Percentiles rank a stretch among this genome's conserved stretches.
Evolutionary conservation across 2,113 vertebrate species (phyloP).

Genomic region (Leptobrachium ailaonicum): DNA sequence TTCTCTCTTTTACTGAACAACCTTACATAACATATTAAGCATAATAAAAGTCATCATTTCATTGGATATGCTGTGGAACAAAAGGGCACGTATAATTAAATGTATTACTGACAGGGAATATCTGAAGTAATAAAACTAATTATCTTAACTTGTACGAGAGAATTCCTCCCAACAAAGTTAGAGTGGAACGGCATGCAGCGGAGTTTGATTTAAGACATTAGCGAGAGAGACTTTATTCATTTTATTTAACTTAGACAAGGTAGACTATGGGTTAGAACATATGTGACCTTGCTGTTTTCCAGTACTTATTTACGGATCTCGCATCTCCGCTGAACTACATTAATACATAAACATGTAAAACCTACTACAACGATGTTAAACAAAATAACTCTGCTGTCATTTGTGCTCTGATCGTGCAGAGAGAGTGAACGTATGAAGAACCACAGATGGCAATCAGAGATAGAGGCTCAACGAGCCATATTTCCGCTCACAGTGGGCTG

Average conservation of each 20-base stretch:
- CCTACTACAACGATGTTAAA: too few relatives aligned
- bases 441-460: too few relatives aligned
- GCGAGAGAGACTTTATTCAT: not conserved
- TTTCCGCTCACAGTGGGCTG: too few relatives aligned
- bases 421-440: too few relatives aligned
- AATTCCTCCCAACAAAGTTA: conserved; percentile 20
- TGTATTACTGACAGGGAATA: conserved; percentile 39
- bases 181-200: conserved; percentile 15
- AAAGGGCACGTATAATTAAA: conserved; percentile 51
- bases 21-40: conserved; percentile 46
- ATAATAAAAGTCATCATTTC: conserved; percentile 33
- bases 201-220: conserved; percentile 7
- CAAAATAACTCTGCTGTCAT: too few relatives aligned
- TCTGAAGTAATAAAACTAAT: conserved; percentile 45
- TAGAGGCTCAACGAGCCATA: too few relatives aligned
- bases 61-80: conserved; percentile 42
- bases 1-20: conserved; percentile 26
- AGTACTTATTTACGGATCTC: too few relatives aligned
- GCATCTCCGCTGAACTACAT: too few relatives aligned
- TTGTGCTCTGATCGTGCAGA: too few relatives aligned
- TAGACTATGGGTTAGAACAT: not conserved
- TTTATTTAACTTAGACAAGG: not conserved
- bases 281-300: too few relatives aligned
- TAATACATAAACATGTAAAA: too few relatives aligned
- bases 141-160: conserved; percentile 31